These are phyloP conservation scores for Hypanus sabinus DNA, from an alignment of 2,113 vertebrate species.

Conservation along the genomic window DNA sequence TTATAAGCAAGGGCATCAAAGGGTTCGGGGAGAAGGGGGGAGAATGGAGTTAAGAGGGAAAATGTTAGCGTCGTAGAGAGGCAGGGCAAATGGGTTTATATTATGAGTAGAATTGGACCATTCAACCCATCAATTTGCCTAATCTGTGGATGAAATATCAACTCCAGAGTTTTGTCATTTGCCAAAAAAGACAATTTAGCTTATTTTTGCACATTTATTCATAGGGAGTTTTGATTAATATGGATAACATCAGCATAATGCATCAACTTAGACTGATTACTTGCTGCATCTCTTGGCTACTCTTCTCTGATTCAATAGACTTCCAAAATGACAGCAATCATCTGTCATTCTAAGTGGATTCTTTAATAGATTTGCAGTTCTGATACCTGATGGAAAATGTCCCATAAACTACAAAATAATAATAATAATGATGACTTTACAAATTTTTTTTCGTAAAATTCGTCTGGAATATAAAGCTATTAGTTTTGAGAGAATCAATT, in stretches of 20 bases:
- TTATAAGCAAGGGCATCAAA: no score
- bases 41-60: no score
- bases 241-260: background rate
- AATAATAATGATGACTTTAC: background rate
- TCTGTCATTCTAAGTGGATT: background rate
- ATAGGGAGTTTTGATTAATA: background rate
- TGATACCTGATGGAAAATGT: background rate
- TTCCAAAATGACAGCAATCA: background rate
- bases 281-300: background rate
- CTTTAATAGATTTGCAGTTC: background rate
- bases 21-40: no score
- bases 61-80: no score
- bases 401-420: background rate
- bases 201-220: background rate
- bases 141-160: background rate
- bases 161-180: background rate
- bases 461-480: background rate
- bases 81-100: no score
- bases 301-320: background rate
- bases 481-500: background rate
- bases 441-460: background rate
- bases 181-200: background rate
- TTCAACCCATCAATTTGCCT: no score
- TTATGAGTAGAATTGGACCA: no score
- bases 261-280: background rate